Percentiles rank a stretch among this genome's conserved stretches.
Evolutionary conservation across 2,888 invertebrate species (phyloP).

Genomic region (Mechanitis mazaeus): DNA sequence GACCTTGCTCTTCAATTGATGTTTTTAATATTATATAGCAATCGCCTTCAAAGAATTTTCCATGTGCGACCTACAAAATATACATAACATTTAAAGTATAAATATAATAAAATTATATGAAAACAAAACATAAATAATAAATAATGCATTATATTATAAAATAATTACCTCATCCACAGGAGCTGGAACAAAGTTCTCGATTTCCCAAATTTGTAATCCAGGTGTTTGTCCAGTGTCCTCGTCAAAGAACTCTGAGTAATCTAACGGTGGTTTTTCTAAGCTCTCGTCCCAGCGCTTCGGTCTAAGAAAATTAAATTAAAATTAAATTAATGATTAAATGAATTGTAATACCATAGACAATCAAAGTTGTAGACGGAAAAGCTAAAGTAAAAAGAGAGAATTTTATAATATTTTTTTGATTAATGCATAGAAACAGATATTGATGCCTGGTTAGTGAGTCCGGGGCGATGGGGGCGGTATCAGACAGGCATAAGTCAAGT

Average conservation of each 20-base stretch:
- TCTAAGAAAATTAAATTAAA: slow-evolving; percentile 45
- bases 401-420: no score
- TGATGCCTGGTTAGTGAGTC: no score
- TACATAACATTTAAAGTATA: not conserved
- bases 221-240: slow-evolving; percentile 95
- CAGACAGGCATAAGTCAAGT: no score
- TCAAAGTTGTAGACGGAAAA: no score
- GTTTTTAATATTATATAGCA: slow-evolving; percentile 98
- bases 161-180: slow-evolving; percentile 86
- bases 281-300: slow-evolving; percentile 98
- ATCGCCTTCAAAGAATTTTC: slow-evolving; percentile 99
- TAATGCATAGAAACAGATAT: no score
- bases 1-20: slow-evolving; percentile 86
- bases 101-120: no score
- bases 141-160: no score
- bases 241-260: slow-evolving; percentile 98
- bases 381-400: no score
- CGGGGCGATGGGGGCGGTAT: no score
- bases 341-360: not conserved
- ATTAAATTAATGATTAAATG: not conserved
- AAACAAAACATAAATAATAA: no score
- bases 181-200: slow-evolving; percentile 98
- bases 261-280: slow-evolving; percentile 94
- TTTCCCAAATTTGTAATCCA: slow-evolving; percentile 98
- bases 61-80: slow-evolving; percentile 81